phyloP scores from a whole-genome alignment of 2,888 invertebrate genomes.

The Marronus borbonicus region DNA sequence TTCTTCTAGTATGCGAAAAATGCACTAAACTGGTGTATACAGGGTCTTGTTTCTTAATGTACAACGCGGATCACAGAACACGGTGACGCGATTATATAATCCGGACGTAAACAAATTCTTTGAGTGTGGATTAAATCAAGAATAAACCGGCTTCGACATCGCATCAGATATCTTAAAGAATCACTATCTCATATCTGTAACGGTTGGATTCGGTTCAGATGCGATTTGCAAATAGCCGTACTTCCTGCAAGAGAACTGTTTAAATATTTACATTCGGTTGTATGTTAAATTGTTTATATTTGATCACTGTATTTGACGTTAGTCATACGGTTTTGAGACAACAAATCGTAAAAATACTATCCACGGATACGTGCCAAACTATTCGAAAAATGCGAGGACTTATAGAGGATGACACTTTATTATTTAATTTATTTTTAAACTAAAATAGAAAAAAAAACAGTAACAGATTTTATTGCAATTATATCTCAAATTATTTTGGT shows the following conservation, averaged over 20 bases:
- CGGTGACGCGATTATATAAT: constrained; percentile 15
- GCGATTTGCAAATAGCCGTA: background rate
- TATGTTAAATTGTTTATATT: constrained; percentile 1
- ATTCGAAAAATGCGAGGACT: constrained; percentile 17
- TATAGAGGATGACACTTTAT: background rate
- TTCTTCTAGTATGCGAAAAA: constrained; percentile 12
- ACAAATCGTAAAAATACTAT: constrained; percentile 1
- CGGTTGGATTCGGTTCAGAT: background rate
- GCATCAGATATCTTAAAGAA: constrained; percentile 4
- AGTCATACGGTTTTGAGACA: constrained; percentile 5
- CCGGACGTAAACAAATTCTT: constrained; percentile 5
- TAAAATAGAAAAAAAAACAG: too few species aligned
- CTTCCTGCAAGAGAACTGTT: constrained; percentile 4
- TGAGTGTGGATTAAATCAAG: background rate
- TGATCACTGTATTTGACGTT: background rate
- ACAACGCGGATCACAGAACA: background rate
- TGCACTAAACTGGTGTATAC: constrained; percentile 30
- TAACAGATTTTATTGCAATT: too few species aligned
- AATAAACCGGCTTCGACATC: constrained; percentile 10
- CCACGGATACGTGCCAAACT: constrained; percentile 16
- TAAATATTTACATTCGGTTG: background rate
- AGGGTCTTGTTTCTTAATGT: constrained; percentile 15
- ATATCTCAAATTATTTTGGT: too few species aligned
- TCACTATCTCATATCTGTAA: background rate
- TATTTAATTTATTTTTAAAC: background rate